Evolutionary conservation across 2,113 vertebrate genomes (phyloP).

Genomic region (Alligator sinensis): DNA sequence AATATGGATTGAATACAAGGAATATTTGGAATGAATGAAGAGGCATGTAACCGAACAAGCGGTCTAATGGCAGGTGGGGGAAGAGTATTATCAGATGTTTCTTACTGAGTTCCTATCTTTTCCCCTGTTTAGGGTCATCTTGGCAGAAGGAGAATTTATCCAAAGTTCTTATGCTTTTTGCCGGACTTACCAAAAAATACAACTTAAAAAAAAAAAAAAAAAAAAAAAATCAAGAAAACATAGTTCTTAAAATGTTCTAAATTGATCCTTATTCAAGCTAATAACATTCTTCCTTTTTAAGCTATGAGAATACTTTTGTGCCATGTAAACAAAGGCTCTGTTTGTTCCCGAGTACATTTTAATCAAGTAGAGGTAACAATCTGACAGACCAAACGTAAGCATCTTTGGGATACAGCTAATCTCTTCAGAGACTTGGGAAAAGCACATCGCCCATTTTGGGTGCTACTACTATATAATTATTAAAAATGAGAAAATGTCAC

Average conservation of each 20-base stretch:
- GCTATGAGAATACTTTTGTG: background rate
- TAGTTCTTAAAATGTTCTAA: background rate
- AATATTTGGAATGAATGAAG: background rate
- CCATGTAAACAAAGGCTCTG: background rate
- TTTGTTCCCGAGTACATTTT: background rate
- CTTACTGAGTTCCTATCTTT: background rate
- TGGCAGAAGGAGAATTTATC: background rate
- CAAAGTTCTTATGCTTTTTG: background rate
- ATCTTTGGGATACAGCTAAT: background rate
- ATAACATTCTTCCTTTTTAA: background rate
- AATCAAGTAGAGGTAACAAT: background rate
- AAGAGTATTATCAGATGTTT: background rate
- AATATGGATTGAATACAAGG: background rate
- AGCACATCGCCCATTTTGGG: background rate
- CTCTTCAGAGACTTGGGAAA: background rate
- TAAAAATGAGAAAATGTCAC: background rate
- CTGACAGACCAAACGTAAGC: background rate
- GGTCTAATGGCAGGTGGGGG: background rate
- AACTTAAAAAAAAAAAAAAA: constrained; percentile 18
- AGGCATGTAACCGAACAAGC: background rate
- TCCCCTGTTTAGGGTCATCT: background rate
- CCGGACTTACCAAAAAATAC: background rate
- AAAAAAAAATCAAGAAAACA: constrained; percentile 26
- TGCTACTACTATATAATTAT: background rate
- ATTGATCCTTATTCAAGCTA: background rate